phyloP scores from a whole-genome alignment of 1,140 invertebrate species.

The Dendroctonus ponderosae region DNA sequence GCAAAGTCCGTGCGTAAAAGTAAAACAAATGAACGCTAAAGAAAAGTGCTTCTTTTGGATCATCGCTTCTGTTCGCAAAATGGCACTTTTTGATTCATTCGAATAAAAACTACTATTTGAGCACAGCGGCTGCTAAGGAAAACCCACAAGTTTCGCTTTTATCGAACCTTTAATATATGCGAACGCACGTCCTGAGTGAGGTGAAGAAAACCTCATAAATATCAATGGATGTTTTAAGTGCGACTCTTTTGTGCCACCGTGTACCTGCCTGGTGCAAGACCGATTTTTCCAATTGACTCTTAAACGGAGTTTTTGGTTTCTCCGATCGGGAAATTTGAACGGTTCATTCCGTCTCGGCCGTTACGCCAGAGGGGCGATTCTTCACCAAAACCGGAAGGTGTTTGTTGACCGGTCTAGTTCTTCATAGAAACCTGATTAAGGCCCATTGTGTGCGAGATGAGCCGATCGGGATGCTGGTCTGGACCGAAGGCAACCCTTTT shows the following conservation, averaged over 20 bases:
- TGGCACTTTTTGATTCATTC: too few relatives aligned
- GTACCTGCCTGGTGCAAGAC: constrained; percentile 18
- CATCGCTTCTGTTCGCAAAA: too few relatives aligned
- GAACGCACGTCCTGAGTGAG: constrained; percentile 34
- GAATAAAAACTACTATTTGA: too few relatives aligned
- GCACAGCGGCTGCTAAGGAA: too few relatives aligned
- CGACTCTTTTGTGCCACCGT: constrained; percentile 15
- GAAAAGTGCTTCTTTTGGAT: too few relatives aligned
- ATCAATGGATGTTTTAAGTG: constrained; percentile 39
- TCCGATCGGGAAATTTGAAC: too few relatives aligned
- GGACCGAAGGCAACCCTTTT: too few relatives aligned
- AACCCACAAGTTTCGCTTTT: constrained; percentile 20
- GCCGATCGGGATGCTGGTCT: constrained; percentile 9
- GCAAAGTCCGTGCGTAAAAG: too few relatives aligned
- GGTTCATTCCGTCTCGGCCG: constrained; percentile 16
- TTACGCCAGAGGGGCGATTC: constrained; percentile 10
- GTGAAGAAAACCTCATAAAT: constrained; percentile 37
- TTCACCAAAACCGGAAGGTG: constrained; percentile 23
- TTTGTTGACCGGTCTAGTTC: constrained; percentile 31
- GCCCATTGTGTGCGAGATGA: constrained; percentile 24
- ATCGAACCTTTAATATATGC: constrained; percentile 31
- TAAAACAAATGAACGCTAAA: too few relatives aligned
- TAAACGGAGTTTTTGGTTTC: too few relatives aligned
- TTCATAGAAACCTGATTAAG: constrained; percentile 35
- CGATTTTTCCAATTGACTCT: too few relatives aligned